These are phyloP conservation scores for Linnaemya tessellans DNA, from an alignment of 2,888 invertebrate genomes.

Conservation along the genomic window DNA sequence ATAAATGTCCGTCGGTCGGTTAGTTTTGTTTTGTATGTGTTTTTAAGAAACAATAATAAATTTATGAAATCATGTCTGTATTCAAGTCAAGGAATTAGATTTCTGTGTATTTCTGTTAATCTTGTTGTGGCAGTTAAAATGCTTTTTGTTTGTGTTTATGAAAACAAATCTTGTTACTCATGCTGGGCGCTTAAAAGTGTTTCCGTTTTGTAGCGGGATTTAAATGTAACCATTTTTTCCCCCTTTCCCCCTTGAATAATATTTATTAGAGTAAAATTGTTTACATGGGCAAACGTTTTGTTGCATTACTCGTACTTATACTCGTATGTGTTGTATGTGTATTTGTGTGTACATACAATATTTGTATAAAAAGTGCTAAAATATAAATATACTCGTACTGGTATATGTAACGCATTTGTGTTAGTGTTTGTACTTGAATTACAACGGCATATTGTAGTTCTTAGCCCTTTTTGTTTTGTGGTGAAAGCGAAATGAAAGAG, in stretches of 20 bases:
- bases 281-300: neutral
- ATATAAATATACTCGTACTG: neutral
- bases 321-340: neutral
- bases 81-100: conserved; percentile 45
- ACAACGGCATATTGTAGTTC: conserved; percentile 4
- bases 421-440: neutral
- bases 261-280: neutral
- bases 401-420: neutral
- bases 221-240: neutral
- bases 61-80: conserved; percentile 59
- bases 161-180: conserved; percentile 34
- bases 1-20: neutral
- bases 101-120: conserved; percentile 12
- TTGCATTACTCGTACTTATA: neutral
- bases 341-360: neutral
- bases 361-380: neutral
- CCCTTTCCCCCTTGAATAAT: neutral
- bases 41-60: conserved; percentile 50
- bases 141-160: neutral
- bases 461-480: conserved; percentile 8
- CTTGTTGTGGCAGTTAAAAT: conserved; percentile 4
- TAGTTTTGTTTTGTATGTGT: conserved; percentile 6
- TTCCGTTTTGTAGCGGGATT: neutral
- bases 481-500: conserved; percentile 13
- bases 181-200: conserved; percentile 40